Evolutionary conservation across 2,797 vertebrate genomes (phyloP), one percentile per base, ranked within the genome.

Genomic region (Tamandua tetradactyla): DNA sequence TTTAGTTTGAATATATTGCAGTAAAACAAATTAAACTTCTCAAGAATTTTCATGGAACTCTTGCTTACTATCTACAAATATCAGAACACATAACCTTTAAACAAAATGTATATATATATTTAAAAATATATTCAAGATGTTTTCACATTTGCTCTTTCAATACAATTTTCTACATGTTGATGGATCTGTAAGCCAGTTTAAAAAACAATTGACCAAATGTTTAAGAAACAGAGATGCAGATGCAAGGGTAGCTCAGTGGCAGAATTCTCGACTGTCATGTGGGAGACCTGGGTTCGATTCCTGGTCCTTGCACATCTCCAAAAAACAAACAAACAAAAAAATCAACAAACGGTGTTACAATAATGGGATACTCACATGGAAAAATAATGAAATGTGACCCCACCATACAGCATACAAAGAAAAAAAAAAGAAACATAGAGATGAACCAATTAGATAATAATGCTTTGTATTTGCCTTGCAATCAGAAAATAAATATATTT

Each of bases 401-500:
- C n/a, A n/a, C n/a, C n/a, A n/a, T n/a, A n/a, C n/a, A n/a, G n/a
- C n/a, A n/a, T n/a, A n/a, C n/a, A n/a, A n/a, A n/a, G n/a, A n/a
- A n/a, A n/a, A n/a, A n/a, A n/a, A n/a, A n/a, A 85, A n/a, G 27
- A 14, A 20, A 61, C 57, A 37, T 2, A 81, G 61, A 85, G 55
- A 94, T 86, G 57, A 94, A 68, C 17, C n/a, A 72, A 17, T 52
- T 15, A 90, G 76, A 93, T 79, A 85, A 82, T 5, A 47, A 30
- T 20, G 6, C 23, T 86, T 76, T 74, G 22, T 30, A 44, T 78
- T 93, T 75, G 86, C 59, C 47, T 85, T 75, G 57, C 42, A 59
- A 32, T 84, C 74, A 87, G 52, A 89, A 92, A 94, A 79, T 69
- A 42, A 61, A 88, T 69, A 44, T 80, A 86, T 94, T 94, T 92